A percentile compares a stretch with the other conserved stretches of the same genome.
These are phyloP conservation scores for Meandrusa payeni DNA, from an alignment of 2,888 invertebrate species.

Conservation along the genomic window DNA sequence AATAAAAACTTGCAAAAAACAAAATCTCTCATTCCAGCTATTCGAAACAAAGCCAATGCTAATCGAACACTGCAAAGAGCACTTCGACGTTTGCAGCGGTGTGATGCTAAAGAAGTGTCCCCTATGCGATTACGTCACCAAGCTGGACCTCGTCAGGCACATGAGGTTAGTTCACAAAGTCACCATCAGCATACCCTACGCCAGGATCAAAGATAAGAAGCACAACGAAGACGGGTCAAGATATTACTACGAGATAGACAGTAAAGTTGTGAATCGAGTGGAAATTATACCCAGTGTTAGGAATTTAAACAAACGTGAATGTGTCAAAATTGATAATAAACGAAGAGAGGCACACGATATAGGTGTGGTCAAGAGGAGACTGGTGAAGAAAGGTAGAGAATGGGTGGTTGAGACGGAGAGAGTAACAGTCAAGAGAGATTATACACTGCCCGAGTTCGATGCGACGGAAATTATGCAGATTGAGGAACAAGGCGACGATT, in stretches of 20 bases:
- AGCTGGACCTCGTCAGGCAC: constrained; percentile 39
- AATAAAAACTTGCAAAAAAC: too few relatives aligned
- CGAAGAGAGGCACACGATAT: constrained; percentile 40
- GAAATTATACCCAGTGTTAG: constrained; percentile 62
- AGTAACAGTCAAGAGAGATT: constrained; percentile 29
- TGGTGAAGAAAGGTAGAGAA: constrained; percentile 51
- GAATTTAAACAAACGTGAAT: constrained; percentile 51
- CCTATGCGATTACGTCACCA: constrained; percentile 49
- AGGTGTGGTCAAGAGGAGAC: constrained; percentile 44
- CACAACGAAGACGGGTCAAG: constrained; percentile 36
- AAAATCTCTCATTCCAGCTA: constrained; percentile 47
- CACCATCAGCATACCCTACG: constrained; percentile 37
- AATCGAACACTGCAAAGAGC: constrained; percentile 51
- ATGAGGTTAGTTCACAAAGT: constrained; percentile 42
- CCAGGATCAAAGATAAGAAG: constrained; percentile 39
- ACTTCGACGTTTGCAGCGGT: constrained; percentile 56
- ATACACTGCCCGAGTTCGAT: constrained; percentile 42
- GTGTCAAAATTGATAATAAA: constrained; percentile 45
- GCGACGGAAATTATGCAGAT: constrained; percentile 33
- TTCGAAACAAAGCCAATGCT: constrained; percentile 52
- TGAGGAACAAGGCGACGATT: constrained; percentile 34
- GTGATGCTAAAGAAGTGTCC: constrained; percentile 59
- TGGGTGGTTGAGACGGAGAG: constrained; percentile 56
- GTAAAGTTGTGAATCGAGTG: constrained; percentile 36
- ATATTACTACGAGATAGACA: constrained; percentile 46